Conservation (phyloP, 2,113 vertebrate species). For the Felis catus region F.catus_Fca126_mat1.0 CM031412.1:123927501-123928000, state of each 20-base stretch:
- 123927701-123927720: constrained; percentile 6
- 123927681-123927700: neutral
- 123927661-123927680: constrained; percentile 12
- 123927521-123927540: neutral
- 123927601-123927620: neutral
- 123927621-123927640: neutral
- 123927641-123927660: neutral
- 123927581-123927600: neutral
- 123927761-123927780: neutral
- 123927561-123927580: neutral
- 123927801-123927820: neutral
- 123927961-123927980: neutral
- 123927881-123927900: neutral
- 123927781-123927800: neutral
- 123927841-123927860: neutral
- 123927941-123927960: neutral
- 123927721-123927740: neutral
- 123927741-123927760: neutral
- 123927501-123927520: neutral
- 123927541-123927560: neutral
- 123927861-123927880: neutral
- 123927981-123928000: neutral
- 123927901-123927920: neutral
- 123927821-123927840: neutral
- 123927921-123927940: neutral